These are phyloP conservation scores for Cotesia typhae DNA, from an alignment of 1,140 invertebrate species.

Conservation along the genomic window DNA sequence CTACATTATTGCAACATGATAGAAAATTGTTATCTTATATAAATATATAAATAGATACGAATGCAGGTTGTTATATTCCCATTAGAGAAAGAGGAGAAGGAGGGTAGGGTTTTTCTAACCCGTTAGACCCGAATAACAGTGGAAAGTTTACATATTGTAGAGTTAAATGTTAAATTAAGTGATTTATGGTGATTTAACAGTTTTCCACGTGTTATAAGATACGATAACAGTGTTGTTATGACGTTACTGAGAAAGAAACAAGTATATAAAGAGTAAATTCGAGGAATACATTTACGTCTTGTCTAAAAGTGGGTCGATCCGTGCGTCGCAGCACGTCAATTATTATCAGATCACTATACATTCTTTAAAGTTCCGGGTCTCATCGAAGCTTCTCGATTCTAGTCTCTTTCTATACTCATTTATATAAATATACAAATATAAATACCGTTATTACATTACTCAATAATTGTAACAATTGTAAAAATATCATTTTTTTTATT, in stretches of 20 bases:
- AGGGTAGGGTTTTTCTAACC: too few species aligned
- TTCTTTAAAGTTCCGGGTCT: constrained; percentile 29
- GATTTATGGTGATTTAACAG: background rate
- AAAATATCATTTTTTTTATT: too few species aligned
- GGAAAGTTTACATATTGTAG: too few species aligned
- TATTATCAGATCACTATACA: constrained; percentile 15
- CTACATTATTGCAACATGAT: too few species aligned
- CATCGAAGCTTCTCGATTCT: constrained; percentile 26
- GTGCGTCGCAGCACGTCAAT: constrained; percentile 13
- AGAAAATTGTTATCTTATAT: too few species aligned
- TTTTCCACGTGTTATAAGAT: background rate
- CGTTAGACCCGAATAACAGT: too few species aligned
- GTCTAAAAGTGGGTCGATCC: constrained; percentile 31
- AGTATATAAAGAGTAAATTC: background rate
- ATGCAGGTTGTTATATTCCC: too few species aligned
- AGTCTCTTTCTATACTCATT: background rate
- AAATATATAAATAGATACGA: too few species aligned
- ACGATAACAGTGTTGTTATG: too few species aligned
- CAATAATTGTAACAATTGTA: too few species aligned
- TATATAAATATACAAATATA: background rate
- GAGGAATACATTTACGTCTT: constrained; percentile 16
- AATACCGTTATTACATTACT: background rate
- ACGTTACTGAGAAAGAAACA: background rate
- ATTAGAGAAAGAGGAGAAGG: too few species aligned
- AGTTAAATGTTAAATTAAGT: too few species aligned